Percentiles rank a stretch among this genome's conserved stretches.
Evolutionary conservation across 2,888 invertebrate genomes (phyloP).

Genomic region (Drosophila helvetica): DNA sequence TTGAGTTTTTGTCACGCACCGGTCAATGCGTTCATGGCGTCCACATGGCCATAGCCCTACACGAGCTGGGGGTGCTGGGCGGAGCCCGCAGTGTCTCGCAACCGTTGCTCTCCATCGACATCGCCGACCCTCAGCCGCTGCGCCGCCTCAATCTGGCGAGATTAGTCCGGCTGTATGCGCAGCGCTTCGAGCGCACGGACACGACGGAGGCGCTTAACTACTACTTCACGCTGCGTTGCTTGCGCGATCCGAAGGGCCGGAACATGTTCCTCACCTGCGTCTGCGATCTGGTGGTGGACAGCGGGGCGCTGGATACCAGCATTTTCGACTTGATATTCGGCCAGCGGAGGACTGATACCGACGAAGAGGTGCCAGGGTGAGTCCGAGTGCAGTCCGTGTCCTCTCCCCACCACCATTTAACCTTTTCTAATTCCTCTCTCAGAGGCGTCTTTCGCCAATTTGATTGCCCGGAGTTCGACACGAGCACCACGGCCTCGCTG

Average conservation of each 20-base stretch:
- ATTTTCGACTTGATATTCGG: conserved; percentile 94
- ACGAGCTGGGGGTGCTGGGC: conserved; percentile 92
- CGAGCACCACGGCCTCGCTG: conserved; percentile 84
- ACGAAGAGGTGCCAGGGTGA: conserved; percentile 33
- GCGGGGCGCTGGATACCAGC: conserved; percentile 84
- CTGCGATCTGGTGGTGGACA: conserved; percentile 92
- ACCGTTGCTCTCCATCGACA: conserved; percentile 90
- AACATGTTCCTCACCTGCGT: conserved; percentile 95
- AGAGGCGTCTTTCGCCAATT: conserved; percentile 93
- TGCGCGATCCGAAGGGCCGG: conserved; percentile 90
- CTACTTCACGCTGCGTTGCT: conserved; percentile 88
- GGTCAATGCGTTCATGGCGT: conserved; percentile 93
- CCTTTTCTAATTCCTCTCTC: background rate
- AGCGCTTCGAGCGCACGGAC: conserved; percentile 95
- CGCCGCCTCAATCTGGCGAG: conserved; percentile 94
- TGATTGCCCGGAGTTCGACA: conserved; percentile 87
- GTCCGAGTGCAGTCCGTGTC: background rate
- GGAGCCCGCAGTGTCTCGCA: conserved; percentile 90
- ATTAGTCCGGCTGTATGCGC: conserved; percentile 93
- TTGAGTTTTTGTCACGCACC: conserved; percentile 93
- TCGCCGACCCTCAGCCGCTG: conserved; percentile 91
- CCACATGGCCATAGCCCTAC: conserved; percentile 95
- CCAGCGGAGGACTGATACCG: conserved; percentile 86
- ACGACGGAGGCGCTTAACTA: conserved; percentile 96
- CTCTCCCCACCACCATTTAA: background rate